phyloP scores from a whole-genome alignment of 2,797 vertebrate genomes.

The Poeciliopsis presidionis region DNA sequence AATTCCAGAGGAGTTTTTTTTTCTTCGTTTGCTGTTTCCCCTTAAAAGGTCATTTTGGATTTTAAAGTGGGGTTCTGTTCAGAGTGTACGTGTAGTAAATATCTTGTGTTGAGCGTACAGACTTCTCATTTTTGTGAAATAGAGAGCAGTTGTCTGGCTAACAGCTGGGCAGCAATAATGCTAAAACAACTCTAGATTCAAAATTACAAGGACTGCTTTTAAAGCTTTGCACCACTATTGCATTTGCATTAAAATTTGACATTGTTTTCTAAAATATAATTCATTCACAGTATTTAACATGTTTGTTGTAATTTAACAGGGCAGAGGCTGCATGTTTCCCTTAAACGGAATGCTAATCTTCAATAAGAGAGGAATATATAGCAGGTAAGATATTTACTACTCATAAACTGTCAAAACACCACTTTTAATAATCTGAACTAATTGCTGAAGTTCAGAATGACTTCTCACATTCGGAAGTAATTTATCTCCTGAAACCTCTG shows the following conservation, averaged over 20 bases:
- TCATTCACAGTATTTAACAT: neutral
- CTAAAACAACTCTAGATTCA: neutral
- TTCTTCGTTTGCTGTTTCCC: neutral
- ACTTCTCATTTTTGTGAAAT: neutral
- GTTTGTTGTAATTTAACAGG: neutral
- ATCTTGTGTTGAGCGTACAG: neutral
- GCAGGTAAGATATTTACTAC: neutral
- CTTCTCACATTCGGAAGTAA: conserved; percentile 10
- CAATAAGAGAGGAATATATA: neutral
- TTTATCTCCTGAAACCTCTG: neutral
- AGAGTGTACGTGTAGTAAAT: neutral
- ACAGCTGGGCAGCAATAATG: neutral
- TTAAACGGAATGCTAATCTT: neutral
- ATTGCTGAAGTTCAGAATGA: conserved; percentile 21
- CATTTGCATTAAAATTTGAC: neutral
- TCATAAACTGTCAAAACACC: neutral
- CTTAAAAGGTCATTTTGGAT: neutral
- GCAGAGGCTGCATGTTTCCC: neutral
- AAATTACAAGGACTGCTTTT: neutral
- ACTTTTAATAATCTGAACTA: conserved; percentile 1
- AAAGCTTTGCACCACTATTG: neutral
- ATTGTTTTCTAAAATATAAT: neutral
- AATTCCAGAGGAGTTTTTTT: no score
- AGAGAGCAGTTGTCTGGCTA: neutral
- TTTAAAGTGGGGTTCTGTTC: neutral